Evolutionary conservation across 2,113 vertebrate genomes (phyloP).

Genomic region (Sander vitreus): DNA sequence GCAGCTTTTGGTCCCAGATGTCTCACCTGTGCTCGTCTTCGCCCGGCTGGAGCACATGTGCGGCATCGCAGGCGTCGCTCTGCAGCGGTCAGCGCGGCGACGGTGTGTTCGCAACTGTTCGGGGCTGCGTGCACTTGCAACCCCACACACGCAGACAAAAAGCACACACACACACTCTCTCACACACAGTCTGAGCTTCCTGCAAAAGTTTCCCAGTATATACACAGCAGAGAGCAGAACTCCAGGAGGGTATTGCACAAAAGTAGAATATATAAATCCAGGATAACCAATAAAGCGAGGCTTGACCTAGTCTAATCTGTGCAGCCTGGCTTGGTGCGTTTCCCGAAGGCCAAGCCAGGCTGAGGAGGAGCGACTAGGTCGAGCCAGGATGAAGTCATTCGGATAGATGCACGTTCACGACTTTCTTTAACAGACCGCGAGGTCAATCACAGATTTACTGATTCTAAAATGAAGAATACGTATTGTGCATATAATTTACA

Average conservation of each 20-base stretch:
- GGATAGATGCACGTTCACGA: too few species aligned
- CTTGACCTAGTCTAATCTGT: too few species aligned
- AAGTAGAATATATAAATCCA: too few species aligned
- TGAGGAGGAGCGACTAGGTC: too few species aligned
- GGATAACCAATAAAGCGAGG: too few species aligned
- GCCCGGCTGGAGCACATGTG: slow-evolving; percentile 26
- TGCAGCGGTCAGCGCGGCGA: slow-evolving; percentile 24
- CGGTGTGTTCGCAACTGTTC: slow-evolving; percentile 73
- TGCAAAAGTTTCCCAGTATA: slow-evolving; percentile 59
- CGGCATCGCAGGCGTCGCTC: slow-evolving; percentile 6
- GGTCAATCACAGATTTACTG: too few species aligned
- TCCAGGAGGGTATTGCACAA: neutral
- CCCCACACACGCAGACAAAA: slow-evolving; percentile 18
- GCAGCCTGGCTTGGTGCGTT: too few species aligned
- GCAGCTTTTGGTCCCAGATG: neutral
- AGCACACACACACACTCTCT: slow-evolving; percentile 5
- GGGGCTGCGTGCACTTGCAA: slow-evolving; percentile 36
- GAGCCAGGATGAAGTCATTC: too few species aligned
- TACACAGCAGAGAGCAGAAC: slow-evolving; percentile 45
- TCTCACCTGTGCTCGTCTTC: slow-evolving; percentile 30
- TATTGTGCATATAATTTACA: too few species aligned
- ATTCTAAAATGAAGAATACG: too few species aligned
- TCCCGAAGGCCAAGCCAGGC: too few species aligned
- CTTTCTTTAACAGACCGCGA: too few species aligned
- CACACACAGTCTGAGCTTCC: slow-evolving; percentile 34